A percentile compares a stretch with the other conserved stretches of the same genome.
These are phyloP conservation scores for Lamellibrachia luymesi DNA, from an alignment of 1,140 invertebrate species.

Conservation along the genomic window DNA sequence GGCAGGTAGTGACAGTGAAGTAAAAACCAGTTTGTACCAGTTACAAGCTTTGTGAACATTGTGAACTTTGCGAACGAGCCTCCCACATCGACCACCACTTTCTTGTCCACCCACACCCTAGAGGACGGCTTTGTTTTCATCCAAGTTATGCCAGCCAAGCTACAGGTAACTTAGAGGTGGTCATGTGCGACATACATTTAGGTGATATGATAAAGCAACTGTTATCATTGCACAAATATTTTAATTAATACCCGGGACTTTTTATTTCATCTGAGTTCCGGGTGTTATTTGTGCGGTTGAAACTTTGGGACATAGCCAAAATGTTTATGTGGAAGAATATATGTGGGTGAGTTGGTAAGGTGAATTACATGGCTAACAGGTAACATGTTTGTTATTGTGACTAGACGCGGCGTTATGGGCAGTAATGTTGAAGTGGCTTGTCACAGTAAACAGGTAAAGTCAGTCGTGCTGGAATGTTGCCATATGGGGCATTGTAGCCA, in stretches of 20 bases:
- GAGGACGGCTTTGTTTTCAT: neutral
- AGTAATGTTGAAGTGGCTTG: neutral
- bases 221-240: neutral
- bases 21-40: too few species aligned
- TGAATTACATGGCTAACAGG: neutral
- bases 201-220: neutral
- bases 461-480: neutral
- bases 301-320: neutral
- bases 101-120: neutral
- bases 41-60: too few species aligned
- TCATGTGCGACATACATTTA: neutral
- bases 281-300: neutral
- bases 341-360: neutral
- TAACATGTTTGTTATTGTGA: neutral
- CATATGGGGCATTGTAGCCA: neutral
- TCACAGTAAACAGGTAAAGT: neutral
- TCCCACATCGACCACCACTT: neutral
- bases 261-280: neutral
- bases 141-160: neutral
- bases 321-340: neutral
- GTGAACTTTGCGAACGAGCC: neutral
- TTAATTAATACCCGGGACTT: neutral
- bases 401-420: neutral
- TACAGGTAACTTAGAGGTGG: neutral
- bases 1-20: too few species aligned